phyloP scores from a whole-genome alignment of 2,797 vertebrate species.

The Ciconia nigra region DNA sequence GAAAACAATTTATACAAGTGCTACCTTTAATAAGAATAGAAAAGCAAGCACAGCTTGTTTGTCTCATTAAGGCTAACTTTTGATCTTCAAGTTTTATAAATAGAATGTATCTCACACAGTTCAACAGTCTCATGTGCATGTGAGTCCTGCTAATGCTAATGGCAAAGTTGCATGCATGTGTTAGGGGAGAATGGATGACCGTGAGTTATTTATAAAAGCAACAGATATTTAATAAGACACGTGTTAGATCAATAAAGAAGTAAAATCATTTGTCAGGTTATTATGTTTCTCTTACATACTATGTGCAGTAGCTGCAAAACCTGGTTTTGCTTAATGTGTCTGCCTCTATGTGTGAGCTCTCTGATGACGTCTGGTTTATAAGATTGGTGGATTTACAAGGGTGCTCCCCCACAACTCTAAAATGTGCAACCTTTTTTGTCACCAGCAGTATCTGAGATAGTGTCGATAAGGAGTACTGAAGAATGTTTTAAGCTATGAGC shows the following conservation, averaged over 20 bases:
- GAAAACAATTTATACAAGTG: conserved; percentile 11
- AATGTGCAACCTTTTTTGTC: background rate
- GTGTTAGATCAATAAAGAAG: background rate
- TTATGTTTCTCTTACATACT: background rate
- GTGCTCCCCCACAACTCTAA: background rate
- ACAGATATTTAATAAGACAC: background rate
- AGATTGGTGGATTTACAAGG: background rate
- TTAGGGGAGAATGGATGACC: background rate
- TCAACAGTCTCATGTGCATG: background rate
- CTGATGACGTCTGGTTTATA: background rate
- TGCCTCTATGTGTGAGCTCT: background rate
- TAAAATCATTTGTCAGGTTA: background rate
- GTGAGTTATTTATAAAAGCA: background rate
- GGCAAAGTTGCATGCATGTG: background rate
- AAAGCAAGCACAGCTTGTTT: conserved; percentile 26
- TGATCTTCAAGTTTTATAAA: conserved; percentile 35
- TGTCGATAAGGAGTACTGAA: background rate
- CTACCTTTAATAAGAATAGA: conserved; percentile 32
- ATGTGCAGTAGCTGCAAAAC: background rate
- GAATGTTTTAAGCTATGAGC: background rate
- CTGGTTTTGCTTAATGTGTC: background rate
- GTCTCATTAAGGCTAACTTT: conserved; percentile 11
- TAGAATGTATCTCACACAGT: background rate
- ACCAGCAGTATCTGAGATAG: background rate
- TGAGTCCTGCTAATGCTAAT: background rate